These are phyloP conservation scores for Timema cristinae DNA, from an alignment of 2,888 invertebrate species.

Conservation along the genomic window DNA sequence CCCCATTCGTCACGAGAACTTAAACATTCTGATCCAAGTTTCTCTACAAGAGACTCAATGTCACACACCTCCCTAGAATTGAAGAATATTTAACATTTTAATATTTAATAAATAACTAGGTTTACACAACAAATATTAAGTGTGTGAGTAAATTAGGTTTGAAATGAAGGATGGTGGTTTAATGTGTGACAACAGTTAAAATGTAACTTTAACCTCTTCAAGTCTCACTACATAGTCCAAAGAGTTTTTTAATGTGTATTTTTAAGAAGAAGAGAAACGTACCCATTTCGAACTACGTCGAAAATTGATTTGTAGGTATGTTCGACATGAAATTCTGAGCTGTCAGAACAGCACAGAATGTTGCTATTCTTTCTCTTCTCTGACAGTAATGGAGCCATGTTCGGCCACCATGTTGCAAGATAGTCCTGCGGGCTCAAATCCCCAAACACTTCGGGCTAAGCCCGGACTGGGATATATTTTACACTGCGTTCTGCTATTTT, in stretches of 20 bases:
- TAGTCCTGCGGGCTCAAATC: conserved; percentile 67
- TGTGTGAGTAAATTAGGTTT: conserved; percentile 30
- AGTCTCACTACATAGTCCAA: not conserved
- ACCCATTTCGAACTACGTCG: conserved; percentile 83
- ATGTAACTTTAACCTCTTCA: not conserved
- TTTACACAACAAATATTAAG: not conserved
- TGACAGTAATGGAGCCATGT: conserved; percentile 43
- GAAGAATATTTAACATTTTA: conserved; percentile 14
- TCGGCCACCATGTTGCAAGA: conserved; percentile 76
- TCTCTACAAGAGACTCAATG: conserved; percentile 79
- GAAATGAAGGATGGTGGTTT: conserved; percentile 24
- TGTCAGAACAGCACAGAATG: conserved; percentile 44
- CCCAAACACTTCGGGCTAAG: conserved; percentile 87
- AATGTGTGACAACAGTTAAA: not conserved
- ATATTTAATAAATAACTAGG: not conserved
- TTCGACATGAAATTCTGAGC: conserved; percentile 44
- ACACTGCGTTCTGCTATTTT: conserved; percentile 26
- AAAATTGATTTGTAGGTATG: conserved; percentile 69
- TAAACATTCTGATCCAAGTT: conserved; percentile 70
- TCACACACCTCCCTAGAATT: conserved; percentile 70
- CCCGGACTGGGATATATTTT: conserved; percentile 81
- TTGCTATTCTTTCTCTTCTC: conserved; percentile 48
- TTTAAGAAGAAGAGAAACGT: conserved; percentile 36
- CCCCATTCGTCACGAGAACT: conserved; percentile 86
- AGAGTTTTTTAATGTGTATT: not conserved